Evolutionary conservation across 2,113 vertebrate species (phyloP), one percentile per base, ranked within the genome.

Genomic region (Actenoides lindsayi): DNA sequence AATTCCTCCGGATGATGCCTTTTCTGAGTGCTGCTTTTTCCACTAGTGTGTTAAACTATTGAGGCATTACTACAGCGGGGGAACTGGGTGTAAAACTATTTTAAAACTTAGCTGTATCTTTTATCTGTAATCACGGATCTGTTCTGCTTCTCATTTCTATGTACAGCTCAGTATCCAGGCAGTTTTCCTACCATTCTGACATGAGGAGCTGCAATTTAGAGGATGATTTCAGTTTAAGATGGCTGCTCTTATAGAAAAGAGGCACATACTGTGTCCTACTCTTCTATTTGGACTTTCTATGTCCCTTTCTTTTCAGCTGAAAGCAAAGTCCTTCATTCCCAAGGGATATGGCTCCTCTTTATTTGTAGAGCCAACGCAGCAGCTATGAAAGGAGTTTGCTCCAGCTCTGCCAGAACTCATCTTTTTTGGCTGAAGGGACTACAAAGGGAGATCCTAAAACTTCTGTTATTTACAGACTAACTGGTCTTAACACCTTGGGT

Each of bases 161-260:
- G 68, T 41, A 70, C 81, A 63, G 67, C 83, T 39, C 90, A 13
- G 85, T 78, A 91, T 88, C 93, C 92, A 92, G 90, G 92, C 92
- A 96, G 60, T 59, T 94, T 92, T 81, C 83, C 24, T 59, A 28
- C 39, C 88, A 56, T 56, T 91, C 85, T 93, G 92, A 90, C 80
- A 74, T 0, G 2, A 95, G 85, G 53, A 93, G 71, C 79, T 87
- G 75, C 46, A 74, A 6, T 63, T 94, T 76, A 67, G 75, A 62
- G 82, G 71, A 73, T 4, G 2, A 65, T 74, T 90, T 70, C 85
- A 60, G 51, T 75, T 86, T 73, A 90, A 95, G 71, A 96, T 81
- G 96, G 79, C 75, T 92, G 59, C 46, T 88, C 7, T 46, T 46
- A 31, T 4, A 51, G 51, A 37, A 82, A 51, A 53, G 14, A 78